phyloP scores from a whole-genome alignment of 2,113 vertebrate genomes.

The Sciurus niger region DNA sequence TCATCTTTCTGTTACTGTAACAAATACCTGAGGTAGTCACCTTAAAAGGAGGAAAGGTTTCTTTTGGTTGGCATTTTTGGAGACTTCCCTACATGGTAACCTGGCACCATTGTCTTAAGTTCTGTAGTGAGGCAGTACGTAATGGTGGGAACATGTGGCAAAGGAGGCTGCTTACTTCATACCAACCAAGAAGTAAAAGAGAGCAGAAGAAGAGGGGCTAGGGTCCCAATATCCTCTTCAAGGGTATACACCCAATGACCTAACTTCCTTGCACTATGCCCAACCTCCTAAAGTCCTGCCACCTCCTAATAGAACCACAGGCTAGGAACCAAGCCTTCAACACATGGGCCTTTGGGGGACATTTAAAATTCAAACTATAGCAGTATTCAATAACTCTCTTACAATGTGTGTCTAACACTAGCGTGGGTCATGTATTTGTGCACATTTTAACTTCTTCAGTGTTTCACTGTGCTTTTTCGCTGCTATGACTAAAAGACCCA shows the following conservation, averaged over 20 bases:
- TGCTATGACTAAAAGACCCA: no score
- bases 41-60: neutral
- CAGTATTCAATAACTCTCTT: neutral
- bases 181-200: neutral
- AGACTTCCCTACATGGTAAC: no score
- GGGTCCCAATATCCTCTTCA: neutral
- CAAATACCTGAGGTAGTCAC: neutral
- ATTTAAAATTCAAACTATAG: neutral
- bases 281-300: neutral
- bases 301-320: neutral
- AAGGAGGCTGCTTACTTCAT: no score
- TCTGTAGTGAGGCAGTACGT: neutral
- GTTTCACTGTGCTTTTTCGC: no score
- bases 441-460: slow-evolving; percentile 35
- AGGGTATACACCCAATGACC: neutral
- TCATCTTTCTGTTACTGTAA: neutral
- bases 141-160: neutral
- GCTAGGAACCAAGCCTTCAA: neutral
- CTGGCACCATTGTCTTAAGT: neutral
- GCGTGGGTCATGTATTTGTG: neutral
- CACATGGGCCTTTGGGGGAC: neutral
- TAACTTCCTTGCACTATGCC: neutral
- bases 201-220: neutral
- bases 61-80: no score
- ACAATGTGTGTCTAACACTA: neutral